Evolutionary conservation across 2,888 invertebrate genomes (phyloP).

Genomic region (Scaptomyza tumidula): DNA sequence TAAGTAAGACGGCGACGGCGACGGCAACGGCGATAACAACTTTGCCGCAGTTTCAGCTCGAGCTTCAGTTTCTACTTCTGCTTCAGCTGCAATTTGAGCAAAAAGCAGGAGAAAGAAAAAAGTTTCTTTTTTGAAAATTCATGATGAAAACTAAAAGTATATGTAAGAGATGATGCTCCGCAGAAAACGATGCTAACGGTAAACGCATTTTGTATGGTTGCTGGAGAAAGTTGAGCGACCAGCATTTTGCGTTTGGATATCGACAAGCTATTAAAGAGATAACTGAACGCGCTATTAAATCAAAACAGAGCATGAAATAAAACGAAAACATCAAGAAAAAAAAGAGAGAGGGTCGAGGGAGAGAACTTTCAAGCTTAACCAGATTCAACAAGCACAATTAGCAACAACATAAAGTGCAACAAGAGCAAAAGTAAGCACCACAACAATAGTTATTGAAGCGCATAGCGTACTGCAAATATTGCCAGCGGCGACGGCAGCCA

Average conservation of each 20-base stretch:
- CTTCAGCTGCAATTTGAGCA: constrained; percentile 63
- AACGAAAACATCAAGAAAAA: no score
- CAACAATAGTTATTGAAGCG: constrained; percentile 22
- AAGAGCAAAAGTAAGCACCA: constrained; percentile 1
- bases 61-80: constrained; percentile 55
- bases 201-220: constrained; percentile 42
- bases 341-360: constrained; percentile 8
- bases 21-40: constrained; percentile 62
- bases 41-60: constrained; percentile 43
- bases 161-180: constrained; percentile 25
- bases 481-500: constrained; percentile 22
- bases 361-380: constrained; percentile 26
- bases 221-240: constrained; percentile 33
- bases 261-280: constrained; percentile 78
- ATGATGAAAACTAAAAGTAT: constrained; percentile 78
- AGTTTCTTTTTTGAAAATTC: constrained; percentile 68
- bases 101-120: constrained; percentile 42
- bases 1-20: constrained; percentile 68
- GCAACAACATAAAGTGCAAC: constrained; percentile 13
- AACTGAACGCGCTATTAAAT: constrained; percentile 62
- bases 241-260: constrained; percentile 58
- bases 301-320: constrained; percentile 47
- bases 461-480: constrained; percentile 20
- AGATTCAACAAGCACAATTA: constrained; percentile 37
- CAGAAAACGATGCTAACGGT: constrained; percentile 36